Evolutionary conservation across 2,113 vertebrate genomes (phyloP).

Genomic region (Triplophysa dalaica): DNA sequence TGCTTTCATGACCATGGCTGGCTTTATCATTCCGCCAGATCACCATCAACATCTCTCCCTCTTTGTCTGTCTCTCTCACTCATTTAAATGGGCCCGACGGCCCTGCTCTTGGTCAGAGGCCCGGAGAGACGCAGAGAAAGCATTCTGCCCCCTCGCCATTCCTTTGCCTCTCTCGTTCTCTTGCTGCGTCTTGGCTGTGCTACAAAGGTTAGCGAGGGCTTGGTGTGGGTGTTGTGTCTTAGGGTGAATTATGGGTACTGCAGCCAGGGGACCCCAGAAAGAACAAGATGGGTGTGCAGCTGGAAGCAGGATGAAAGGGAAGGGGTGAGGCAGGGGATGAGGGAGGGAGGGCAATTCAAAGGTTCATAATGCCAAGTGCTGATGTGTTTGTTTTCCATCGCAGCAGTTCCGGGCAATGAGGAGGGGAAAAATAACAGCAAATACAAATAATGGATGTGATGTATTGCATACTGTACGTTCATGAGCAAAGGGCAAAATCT

Average conservation of each 20-base stretch:
- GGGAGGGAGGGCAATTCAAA: conserved; percentile 68
- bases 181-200: conserved; percentile 67
- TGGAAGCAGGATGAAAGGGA: conserved; percentile 74
- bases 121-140: conserved; percentile 60
- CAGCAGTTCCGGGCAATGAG: conserved; percentile 73
- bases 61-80: conserved; percentile 54
- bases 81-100: conserved; percentile 28
- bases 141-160: conserved; percentile 63
- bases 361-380: conserved; percentile 77
- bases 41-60: conserved; percentile 53
- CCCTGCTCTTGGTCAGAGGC: conserved; percentile 64
- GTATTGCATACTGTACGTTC: conserved; percentile 69
- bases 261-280: conserved; percentile 75
- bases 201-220: conserved; percentile 74
- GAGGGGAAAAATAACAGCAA: conserved; percentile 59
- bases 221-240: conserved; percentile 74
- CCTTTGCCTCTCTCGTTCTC: conserved; percentile 56
- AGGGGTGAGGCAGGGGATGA: conserved; percentile 50
- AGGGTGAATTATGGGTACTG: conserved; percentile 77
- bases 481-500: conserved; percentile 66
- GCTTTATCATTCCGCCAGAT: conserved; percentile 55
- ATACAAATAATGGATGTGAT: conserved; percentile 74
- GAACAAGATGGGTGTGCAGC: conserved; percentile 67
- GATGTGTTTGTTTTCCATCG: conserved; percentile 79
- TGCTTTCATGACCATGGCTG: conserved; percentile 19